Evolutionary conservation across 2,113 vertebrate species (phyloP).

Genomic region (Tauraco erythrolophus): DNA sequence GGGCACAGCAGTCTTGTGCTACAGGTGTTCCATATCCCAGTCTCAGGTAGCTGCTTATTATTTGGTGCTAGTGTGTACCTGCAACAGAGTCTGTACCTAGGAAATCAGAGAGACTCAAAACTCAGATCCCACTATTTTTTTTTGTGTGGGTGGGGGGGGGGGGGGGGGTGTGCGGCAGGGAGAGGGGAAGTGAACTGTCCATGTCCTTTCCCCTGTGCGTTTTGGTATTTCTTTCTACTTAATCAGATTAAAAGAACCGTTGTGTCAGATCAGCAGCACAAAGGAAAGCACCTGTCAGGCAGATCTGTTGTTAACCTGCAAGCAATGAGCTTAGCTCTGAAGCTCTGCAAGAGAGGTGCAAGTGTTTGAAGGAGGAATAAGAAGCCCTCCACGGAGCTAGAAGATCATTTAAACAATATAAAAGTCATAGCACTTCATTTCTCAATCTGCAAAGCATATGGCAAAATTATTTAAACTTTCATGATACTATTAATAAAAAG

Average conservation of each 20-base stretch:
- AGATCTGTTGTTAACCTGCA: neutral
- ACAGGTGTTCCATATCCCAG: accelerated
- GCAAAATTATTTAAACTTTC: neutral
- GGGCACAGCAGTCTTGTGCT: neutral
- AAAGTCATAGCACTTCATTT: neutral
- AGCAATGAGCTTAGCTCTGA: neutral
- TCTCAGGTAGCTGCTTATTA: neutral
- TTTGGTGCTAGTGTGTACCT: accelerated
- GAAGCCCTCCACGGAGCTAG: neutral
- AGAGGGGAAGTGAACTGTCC: neutral
- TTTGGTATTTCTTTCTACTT: neutral
- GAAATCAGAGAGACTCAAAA: neutral
- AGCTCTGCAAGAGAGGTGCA: accelerated
- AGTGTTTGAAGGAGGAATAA: neutral
- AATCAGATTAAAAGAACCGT: neutral
- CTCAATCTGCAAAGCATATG: neutral
- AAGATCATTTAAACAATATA: neutral
- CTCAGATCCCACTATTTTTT: neutral
- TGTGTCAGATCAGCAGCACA: neutral
- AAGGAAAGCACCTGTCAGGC: neutral
- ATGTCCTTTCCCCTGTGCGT: neutral
- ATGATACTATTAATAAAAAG: neutral
- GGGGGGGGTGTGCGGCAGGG: too few species aligned
- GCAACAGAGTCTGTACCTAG: neutral
- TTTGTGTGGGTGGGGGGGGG: too few species aligned